Percentiles rank a stretch among this genome's conserved stretches.
These are phyloP conservation scores for Nestor notabilis DNA, from an alignment of 2,113 vertebrate genomes.

Conservation along the genomic window DNA sequence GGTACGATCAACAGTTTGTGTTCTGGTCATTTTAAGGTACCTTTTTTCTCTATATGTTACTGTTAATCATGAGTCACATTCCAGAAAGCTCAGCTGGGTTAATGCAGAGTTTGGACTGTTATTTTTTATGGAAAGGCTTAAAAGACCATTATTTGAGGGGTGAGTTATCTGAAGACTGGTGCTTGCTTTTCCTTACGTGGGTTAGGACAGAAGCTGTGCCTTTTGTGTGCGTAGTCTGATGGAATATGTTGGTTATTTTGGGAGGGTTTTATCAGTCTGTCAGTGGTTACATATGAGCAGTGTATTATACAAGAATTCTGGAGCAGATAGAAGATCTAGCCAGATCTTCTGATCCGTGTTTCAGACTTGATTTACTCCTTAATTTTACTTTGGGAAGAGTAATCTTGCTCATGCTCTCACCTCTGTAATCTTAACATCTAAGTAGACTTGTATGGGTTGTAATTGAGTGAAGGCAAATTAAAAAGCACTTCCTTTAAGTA, in stretches of 20 bases:
- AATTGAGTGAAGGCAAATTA: background rate
- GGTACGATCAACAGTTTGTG: conserved; percentile 66
- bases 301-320: background rate
- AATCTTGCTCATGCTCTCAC: background rate
- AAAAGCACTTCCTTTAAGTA: background rate
- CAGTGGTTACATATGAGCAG: background rate
- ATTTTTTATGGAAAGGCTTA: background rate
- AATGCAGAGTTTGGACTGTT: background rate
- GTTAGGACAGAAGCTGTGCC: background rate
- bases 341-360: background rate
- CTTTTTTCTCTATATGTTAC: background rate
- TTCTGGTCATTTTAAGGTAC: background rate
- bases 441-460: background rate
- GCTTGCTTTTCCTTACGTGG: background rate
- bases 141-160: accelerated
- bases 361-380: background rate
- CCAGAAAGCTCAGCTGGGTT: background rate
- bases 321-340: background rate
- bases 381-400: background rate
- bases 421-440: background rate
- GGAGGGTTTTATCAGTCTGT: background rate
- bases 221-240: background rate
- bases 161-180: background rate
- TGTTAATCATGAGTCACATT: background rate
- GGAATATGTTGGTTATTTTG: background rate